Evolutionary conservation across 2,888 invertebrate species (phyloP), one percentile per base, ranked within the genome.

Genomic region (Xylocampa areola): DNA sequence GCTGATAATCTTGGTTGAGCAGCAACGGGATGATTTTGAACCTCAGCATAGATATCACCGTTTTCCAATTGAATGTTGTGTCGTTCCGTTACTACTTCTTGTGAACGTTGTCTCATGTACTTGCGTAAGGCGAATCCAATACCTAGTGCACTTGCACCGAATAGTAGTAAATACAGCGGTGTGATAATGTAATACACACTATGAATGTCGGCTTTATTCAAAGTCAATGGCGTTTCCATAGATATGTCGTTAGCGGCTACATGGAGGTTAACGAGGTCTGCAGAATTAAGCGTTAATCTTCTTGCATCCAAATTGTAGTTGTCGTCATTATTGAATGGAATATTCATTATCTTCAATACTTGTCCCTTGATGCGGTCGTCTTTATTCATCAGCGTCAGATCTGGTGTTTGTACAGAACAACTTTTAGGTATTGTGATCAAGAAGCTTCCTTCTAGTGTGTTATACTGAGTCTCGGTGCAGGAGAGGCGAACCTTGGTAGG

Each of bases 401-500:
- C 37, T n/a, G 37, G 21, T 11, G 37, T 37, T n/a, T 11, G n/a
- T 16, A 36, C 4, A 7, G 4, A 2, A 10, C 35, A 36, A 8
- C 16, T 4, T 17, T 17, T 13, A 5, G 37, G 37, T 13, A 37
- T 21, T 6, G 13, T 23, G n/a, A 23, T 11, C 13, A 37, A 8
- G 13, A 11, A 37, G 8, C 37, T 37, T 7, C 37, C 37, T 13
- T 37, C 23, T 23, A 37, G 23, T 4, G 13, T 37, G 2, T 23
- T 10, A 10, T 32, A 43, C 10, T 30, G 17, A 4, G 25, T 21
- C 32, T 32, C 14, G 6, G 21, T 5, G 13, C 43, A 43, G 2
- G 43, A 32, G 33, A 54, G 11, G 2, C 29, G 33, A 6, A 54
- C 14, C 19, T 36, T 54, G 1, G 54, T 54, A 1, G 36, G 4